Conservation (phyloP, 2,113 vertebrate species). For the Leiothrix lutea region DNA sequence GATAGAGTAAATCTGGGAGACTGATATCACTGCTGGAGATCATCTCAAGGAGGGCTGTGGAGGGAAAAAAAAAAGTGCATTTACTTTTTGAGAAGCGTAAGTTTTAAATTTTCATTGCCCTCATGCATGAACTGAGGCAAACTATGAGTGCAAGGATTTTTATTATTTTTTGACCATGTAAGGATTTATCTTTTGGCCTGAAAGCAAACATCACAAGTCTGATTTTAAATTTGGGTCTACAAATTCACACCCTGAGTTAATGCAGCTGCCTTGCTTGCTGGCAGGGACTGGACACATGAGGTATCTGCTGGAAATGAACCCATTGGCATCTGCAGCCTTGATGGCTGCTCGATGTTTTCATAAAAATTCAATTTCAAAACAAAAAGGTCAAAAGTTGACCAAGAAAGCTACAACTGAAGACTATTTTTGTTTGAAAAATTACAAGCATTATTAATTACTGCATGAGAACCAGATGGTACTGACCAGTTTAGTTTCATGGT, state of each 20-base stretch:
- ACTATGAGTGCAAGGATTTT: background rate
- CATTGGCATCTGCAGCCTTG: background rate
- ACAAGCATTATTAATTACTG: slow-evolving; percentile 5
- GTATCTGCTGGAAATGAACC: background rate
- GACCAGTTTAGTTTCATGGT: background rate
- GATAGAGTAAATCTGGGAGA: slow-evolving; percentile 41
- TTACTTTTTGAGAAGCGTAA: background rate
- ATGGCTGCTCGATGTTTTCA: background rate
- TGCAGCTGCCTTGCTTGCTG: background rate
- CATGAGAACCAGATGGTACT: slow-evolving; percentile 32
- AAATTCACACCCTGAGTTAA: background rate
- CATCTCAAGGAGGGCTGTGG: background rate
- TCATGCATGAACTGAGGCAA: background rate
- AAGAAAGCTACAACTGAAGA: background rate
- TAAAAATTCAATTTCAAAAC: slow-evolving; percentile 16
- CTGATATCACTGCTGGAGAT: background rate
- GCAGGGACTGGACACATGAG: background rate
- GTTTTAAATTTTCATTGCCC: background rate
- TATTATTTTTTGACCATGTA: background rate
- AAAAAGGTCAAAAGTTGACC: slow-evolving; percentile 25
- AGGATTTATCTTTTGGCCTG: background rate
- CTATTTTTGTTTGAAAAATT: slow-evolving; percentile 28
- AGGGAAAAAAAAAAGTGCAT: background rate
- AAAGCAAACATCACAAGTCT: background rate
- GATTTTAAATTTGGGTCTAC: background rate